Percentiles rank a stretch among this genome's conserved stretches.
Evolutionary conservation across 2,113 vertebrate genomes (phyloP).

Genomic region (Anhinga rufa): DNA sequence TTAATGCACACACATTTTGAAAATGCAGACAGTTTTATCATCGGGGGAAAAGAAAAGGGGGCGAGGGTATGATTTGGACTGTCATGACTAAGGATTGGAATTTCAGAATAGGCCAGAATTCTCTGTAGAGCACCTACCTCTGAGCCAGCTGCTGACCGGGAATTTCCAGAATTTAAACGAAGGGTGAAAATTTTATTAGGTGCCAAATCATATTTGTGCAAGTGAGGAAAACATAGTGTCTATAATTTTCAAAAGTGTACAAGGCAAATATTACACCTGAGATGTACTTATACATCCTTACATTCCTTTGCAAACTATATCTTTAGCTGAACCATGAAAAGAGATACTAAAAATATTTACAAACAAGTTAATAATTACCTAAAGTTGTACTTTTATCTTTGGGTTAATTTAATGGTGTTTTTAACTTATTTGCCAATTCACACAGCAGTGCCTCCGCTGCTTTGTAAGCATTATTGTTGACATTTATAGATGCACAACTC

Average conservation of each 20-base stretch:
- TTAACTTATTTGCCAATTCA: not conserved
- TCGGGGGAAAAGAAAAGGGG: rapidly evolving
- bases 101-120: not conserved
- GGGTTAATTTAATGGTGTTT: not conserved
- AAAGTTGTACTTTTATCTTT: not conserved
- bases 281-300: not conserved
- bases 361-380: not conserved
- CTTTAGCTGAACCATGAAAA: not conserved
- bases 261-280: not conserved
- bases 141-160: not conserved
- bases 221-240: not conserved
- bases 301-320: not conserved
- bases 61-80: not conserved
- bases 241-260: not conserved
- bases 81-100: not conserved
- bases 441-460: not conserved
- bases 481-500: not conserved
- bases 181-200: not conserved
- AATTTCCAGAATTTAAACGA: not conserved
- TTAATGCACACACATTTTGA: not conserved
- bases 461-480: not conserved
- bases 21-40: not conserved
- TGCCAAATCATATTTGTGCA: not conserved
- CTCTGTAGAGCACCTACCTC: not conserved
- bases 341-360: not conserved